A percentile compares a stretch with the other conserved stretches of the same genome.
These are phyloP conservation scores for Podarcis cretensis DNA, from an alignment of 2,113 vertebrate species.

Conservation along the genomic window DNA sequence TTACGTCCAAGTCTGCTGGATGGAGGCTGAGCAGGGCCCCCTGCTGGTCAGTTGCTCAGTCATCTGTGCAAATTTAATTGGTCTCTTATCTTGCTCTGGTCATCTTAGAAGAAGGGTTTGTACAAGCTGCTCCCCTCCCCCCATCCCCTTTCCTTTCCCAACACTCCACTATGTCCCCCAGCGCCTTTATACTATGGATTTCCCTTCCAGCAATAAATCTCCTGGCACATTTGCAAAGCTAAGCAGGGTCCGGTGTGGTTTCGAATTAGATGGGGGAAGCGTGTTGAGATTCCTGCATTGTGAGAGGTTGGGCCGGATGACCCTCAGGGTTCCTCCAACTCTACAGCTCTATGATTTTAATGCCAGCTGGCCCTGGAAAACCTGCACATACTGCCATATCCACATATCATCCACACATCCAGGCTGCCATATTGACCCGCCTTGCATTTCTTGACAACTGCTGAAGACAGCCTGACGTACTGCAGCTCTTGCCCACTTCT, in stretches of 20 bases:
- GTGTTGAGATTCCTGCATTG: too few species aligned
- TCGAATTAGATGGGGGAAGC: too few species aligned
- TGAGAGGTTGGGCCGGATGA: too few species aligned
- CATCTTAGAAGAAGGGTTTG: not conserved
- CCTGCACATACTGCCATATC: not conserved
- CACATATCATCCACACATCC: not conserved
- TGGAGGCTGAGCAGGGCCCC: fast-evolving
- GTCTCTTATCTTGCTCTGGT: not conserved
- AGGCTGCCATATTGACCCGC: too few species aligned
- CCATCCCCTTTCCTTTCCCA: fast-evolving
- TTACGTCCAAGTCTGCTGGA: fast-evolving
- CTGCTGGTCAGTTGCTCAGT: not conserved
- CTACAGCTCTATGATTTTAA: too few species aligned
- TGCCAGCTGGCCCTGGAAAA: not conserved
- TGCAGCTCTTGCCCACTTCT: not conserved
- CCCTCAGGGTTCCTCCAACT: too few species aligned
- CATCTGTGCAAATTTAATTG: fast-evolving
- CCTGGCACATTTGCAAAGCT: too few species aligned
- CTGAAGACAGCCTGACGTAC: too few species aligned
- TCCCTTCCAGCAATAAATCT: too few species aligned
- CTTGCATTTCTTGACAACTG: too few species aligned
- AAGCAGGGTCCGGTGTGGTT: too few species aligned
- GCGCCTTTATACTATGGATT: too few species aligned
- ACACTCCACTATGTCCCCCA: fast-evolving
- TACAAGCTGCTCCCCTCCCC: fast-evolving